Base-by-base conservation (phyloP, 2,888 invertebrate species). In the Acronicta leporina region DNA sequence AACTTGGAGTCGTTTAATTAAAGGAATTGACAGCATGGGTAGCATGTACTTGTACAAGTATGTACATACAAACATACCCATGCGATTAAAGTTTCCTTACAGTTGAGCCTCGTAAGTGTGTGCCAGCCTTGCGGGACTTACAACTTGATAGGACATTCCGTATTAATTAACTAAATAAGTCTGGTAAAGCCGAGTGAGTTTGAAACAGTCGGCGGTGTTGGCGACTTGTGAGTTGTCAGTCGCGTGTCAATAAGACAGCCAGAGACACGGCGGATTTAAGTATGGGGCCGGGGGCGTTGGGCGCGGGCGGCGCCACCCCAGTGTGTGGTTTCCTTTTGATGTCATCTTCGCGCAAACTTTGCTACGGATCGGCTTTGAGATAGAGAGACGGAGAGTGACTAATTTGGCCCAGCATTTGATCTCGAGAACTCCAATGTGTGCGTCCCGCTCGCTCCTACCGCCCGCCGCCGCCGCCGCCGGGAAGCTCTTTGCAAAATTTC, bases 311-410 rank as follows among this genome's bases (percentile, higher is more conserved):
- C 87, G 85, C 92, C 93, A 87, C 92, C 94, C 93, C 92, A 92
- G 91, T 94, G 92, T 94, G 94, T 94, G 94, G 94, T 94, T 94
- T 94, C 94, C 94, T 94, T 94, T 94, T 94, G 94, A 94, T 94
- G 94, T 94, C 94, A 94, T 94, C 94, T 94, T 94, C 94, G 94
- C 93, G 94, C 94, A 94, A 94, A 94, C 94, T 94, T 94, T 94
- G 94, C 94, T 94, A 91, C 94, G 93, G 94, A 94, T 94, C 94
- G 94, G 94, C 94, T 94, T 94, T 94, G 94, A 94, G 94, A 94
- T 94, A 94, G 94, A 94, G 94, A 94, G 92, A 92, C 94, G 92
- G 94, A 93, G 94, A 94, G 94, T 94, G 94, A 94, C 94, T 94
- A 94, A 94, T 94, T 94, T 94, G 93, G 94, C 94, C 94, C 92